phyloP scores from a whole-genome alignment of 2,113 vertebrate genomes.

The Pteruthius melanotis region DNA sequence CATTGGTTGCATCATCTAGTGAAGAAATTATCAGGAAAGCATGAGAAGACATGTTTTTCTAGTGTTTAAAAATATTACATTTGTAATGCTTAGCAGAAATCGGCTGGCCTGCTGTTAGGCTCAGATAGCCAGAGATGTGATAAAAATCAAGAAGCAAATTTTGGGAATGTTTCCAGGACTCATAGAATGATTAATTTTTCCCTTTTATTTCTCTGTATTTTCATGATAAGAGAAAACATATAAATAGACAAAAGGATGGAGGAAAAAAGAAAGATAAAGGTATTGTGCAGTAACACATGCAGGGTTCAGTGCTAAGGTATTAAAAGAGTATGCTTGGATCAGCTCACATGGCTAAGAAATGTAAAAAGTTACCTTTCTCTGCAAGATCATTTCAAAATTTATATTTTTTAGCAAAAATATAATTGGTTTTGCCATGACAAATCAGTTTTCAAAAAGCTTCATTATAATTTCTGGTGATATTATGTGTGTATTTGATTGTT shows the following conservation, averaged over 20 bases:
- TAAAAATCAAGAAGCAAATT: neutral
- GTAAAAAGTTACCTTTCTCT: neutral
- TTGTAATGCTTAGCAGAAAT: neutral
- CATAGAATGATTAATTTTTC: neutral
- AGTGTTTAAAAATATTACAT: neutral
- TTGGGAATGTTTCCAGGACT: neutral
- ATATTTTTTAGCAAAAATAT: neutral
- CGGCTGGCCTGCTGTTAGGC: neutral
- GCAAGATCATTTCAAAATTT: neutral
- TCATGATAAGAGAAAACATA: neutral
- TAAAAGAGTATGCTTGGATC: neutral
- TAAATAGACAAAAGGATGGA: neutral
- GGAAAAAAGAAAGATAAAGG: neutral
- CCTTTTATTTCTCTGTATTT: neutral
- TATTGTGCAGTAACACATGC: neutral
- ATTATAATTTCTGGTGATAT: neutral
- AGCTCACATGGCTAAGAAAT: neutral
- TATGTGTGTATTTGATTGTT: neutral
- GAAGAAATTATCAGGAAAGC: neutral
- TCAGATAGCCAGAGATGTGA: neutral
- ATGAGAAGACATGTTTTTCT: neutral
- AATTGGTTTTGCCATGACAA: neutral
- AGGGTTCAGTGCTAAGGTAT: neutral
- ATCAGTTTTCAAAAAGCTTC: neutral
- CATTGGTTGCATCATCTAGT: neutral